Conservation (phyloP, 2,888 invertebrate genomes). For the Drosophila conformis region DNA sequence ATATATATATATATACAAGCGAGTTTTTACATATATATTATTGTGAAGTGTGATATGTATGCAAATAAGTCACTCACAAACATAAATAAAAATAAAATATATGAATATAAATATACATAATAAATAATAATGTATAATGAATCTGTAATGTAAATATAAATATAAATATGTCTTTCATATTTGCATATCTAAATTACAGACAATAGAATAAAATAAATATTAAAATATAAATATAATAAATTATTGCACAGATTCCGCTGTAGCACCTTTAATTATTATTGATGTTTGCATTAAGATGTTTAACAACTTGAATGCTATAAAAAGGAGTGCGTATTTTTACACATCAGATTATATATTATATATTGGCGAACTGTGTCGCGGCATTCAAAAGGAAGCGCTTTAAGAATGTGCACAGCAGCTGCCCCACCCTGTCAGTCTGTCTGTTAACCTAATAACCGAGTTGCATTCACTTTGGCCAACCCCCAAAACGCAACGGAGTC, state of each 20-base stretch:
- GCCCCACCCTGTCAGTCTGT: conserved; percentile 1
- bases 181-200: neutral
- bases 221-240: neutral
- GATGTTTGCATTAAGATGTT: neutral
- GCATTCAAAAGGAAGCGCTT: conserved; percentile 3
- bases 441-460: conserved; percentile 16
- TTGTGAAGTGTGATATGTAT: neutral
- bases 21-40: neutral
- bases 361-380: conserved; percentile 41
- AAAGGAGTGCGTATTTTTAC: conserved; percentile 33
- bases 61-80: neutral
- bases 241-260: neutral
- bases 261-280: neutral
- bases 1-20: neutral
- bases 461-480: conserved; percentile 16
- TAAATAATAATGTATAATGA: neutral
- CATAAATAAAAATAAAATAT: neutral
- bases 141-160: neutral
- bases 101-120: neutral
- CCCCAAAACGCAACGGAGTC: neutral
- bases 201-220: neutral
- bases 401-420: conserved; percentile 9
- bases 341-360: conserved; percentile 21
- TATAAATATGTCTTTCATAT: neutral
- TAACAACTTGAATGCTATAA: conserved; percentile 2